These are phyloP conservation scores for Entelurus aequoreus DNA, from an alignment of 2,113 vertebrate species.

Conservation along the genomic window DNA sequence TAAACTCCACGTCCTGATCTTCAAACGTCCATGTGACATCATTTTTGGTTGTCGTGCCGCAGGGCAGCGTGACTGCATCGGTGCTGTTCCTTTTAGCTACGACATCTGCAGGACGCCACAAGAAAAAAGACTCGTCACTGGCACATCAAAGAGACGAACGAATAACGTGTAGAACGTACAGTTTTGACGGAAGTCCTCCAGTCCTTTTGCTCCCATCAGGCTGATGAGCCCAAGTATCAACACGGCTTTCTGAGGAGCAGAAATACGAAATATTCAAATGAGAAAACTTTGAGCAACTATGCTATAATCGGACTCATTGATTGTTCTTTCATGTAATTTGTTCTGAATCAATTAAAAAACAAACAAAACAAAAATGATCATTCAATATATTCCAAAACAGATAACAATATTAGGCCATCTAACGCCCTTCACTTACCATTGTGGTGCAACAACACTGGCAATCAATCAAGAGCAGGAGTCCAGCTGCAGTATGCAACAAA, in stretches of 20 bases:
- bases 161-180: slow-evolving; percentile 27
- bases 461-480: slow-evolving; percentile 21
- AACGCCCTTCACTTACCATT: slow-evolving; percentile 39
- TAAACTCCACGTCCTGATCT: accelerated
- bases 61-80: slow-evolving; percentile 40
- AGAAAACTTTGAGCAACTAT: too few species aligned
- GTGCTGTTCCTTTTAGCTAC: background rate
- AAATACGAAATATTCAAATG: background rate
- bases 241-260: slow-evolving; percentile 17
- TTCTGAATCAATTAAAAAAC: too few species aligned
- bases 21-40: slow-evolving; percentile 44
- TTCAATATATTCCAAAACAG: background rate
- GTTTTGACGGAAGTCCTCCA: slow-evolving; percentile 39
- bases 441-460: slow-evolving; percentile 12
- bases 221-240: slow-evolving; percentile 36
- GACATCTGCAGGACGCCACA: slow-evolving; percentile 34
- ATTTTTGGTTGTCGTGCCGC: background rate
- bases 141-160: background rate
- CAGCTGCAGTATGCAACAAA: background rate
- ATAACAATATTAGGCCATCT: background rate
- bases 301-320: too few species aligned
- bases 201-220: slow-evolving; percentile 18
- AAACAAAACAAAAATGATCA: too few species aligned
- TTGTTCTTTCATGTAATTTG: too few species aligned
- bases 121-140: background rate